Evolutionary conservation across 2,113 vertebrate genomes (phyloP).

Genomic region (Balaeniceps rex): DNA sequence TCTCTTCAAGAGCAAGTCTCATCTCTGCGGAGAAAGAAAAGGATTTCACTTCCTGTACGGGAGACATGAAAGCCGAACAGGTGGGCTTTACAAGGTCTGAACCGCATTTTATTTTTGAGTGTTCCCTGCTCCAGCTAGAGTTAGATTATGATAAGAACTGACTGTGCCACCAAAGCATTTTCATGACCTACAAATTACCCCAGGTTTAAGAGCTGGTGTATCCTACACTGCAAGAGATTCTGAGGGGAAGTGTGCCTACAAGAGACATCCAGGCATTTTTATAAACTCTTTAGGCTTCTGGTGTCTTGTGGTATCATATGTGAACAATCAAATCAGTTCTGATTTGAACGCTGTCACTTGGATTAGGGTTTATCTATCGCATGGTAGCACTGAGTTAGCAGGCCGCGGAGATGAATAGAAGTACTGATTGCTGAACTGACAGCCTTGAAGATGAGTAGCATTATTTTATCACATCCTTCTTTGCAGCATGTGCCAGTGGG

Average conservation of each 20-base stretch:
- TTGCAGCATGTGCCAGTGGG: constrained; percentile 59
- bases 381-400: constrained; percentile 71
- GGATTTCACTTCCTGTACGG: neutral
- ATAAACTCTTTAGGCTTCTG: constrained; percentile 67
- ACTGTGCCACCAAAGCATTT: constrained; percentile 59
- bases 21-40: neutral
- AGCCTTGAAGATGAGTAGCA: constrained; percentile 71
- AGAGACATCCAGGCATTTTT: constrained; percentile 64
- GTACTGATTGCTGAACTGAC: constrained; percentile 71
- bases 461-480: constrained; percentile 70
- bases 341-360: constrained; percentile 72
- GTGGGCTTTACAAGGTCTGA: constrained; percentile 40
- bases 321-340: constrained; percentile 75
- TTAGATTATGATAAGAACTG: constrained; percentile 56
- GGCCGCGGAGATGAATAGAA: constrained; percentile 69
- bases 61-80: constrained; percentile 7
- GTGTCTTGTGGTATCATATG: constrained; percentile 70
- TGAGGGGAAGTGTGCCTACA: constrained; percentile 54
- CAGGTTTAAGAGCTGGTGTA: constrained; percentile 59
- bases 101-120: constrained; percentile 20
- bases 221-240: constrained; percentile 42
- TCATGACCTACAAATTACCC: constrained; percentile 43
- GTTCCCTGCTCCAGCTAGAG: neutral
- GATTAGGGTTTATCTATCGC: constrained; percentile 69
- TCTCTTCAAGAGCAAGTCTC: neutral